Conservation (phyloP, 1,140 invertebrate species). For the Elysia chlorotica region DNA sequence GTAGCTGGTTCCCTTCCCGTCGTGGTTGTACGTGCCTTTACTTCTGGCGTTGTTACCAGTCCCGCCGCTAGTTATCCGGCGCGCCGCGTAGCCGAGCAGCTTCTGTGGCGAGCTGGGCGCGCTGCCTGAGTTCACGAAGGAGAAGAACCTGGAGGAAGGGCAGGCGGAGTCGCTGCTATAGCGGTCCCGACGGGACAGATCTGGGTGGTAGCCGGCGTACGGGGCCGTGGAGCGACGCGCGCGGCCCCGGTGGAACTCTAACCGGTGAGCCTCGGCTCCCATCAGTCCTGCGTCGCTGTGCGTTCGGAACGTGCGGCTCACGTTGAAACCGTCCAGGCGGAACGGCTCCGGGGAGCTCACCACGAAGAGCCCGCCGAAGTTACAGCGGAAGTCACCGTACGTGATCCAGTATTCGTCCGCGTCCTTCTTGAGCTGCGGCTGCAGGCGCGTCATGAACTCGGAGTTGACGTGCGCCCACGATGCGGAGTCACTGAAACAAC, state of each 20-base stretch:
- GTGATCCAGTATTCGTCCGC: slow-evolving; percentile 54
- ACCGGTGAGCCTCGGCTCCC: not conserved
- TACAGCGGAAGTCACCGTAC: slow-evolving; percentile 52
- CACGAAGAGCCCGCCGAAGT: slow-evolving; percentile 55
- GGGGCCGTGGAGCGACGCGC: slow-evolving; percentile 10
- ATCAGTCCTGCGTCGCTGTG: slow-evolving; percentile 14
- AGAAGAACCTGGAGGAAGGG: not conserved
- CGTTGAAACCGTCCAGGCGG: slow-evolving; percentile 38
- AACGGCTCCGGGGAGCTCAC: slow-evolving; percentile 47
- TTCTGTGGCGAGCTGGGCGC: slow-evolving; percentile 15
- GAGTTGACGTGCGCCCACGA: slow-evolving; percentile 48
- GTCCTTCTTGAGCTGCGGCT: slow-evolving; percentile 44
- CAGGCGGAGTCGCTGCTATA: slow-evolving; percentile 11
- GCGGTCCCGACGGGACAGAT: not conserved
- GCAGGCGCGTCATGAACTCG: slow-evolving; percentile 43
- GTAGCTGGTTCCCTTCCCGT: too few relatives aligned
- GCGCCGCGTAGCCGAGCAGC: too few relatives aligned
- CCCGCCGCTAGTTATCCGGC: too few relatives aligned
- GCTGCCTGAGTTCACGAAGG: not conserved
- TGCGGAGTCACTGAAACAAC: slow-evolving; percentile 44
- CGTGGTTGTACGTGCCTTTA: too few relatives aligned
- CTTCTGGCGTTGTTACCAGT: too few relatives aligned
- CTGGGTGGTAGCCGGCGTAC: not conserved
- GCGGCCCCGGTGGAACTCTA: too few relatives aligned
- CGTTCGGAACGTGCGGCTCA: slow-evolving; percentile 33